Evolutionary conservation across 2,888 invertebrate genomes (phyloP), one percentile per base, ranked within the genome.

Genomic region (Leucoma salicis): DNA sequence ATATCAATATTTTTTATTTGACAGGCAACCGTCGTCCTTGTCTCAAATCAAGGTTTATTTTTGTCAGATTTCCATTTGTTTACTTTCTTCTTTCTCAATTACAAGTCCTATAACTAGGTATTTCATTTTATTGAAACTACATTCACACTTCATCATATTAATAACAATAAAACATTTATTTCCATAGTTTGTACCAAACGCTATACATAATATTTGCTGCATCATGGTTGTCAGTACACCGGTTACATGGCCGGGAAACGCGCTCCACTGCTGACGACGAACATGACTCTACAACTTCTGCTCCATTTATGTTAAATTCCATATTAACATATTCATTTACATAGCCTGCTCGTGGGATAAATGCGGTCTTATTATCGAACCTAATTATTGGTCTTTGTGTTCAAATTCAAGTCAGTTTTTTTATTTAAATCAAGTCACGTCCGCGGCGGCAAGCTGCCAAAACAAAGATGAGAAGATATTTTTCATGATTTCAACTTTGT

Each of bases 321-420:
- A 75, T 66, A 86, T 86, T 87, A 86, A 79, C 84, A 87, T 86
- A 86, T 74, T 74, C 73, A 86, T 86, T 86, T 83, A 82, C 86
- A 87, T 87, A 84, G 75, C 69, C 63, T 66, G 66, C 77, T 70
- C 69, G 78, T 70, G 70, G 73, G 70, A 78, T 81, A 78, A 76
- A 74, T 65, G 70, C 71, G 66, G 73, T 72, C 74, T 78, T 79
- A 82, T 78, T 81, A 87, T 82, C 69, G 76, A 66, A 77, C 77
- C 81, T 84, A 87, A 86, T 88, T 87, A 86, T 86, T 82, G 70
- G 72, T 78, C 86, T 84, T 87, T 88, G 86, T 86, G 81, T 82
- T 82, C 70, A 78, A 80, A 82, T 81, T 78, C 57, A 63, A 70
- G 63, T 56, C 65, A 69, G 58, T 63, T n/a, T 68, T 79, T 76